phyloP scores from a whole-genome alignment of 2,797 vertebrate genomes.

The Ctenopoma kingsleyae region DNA sequence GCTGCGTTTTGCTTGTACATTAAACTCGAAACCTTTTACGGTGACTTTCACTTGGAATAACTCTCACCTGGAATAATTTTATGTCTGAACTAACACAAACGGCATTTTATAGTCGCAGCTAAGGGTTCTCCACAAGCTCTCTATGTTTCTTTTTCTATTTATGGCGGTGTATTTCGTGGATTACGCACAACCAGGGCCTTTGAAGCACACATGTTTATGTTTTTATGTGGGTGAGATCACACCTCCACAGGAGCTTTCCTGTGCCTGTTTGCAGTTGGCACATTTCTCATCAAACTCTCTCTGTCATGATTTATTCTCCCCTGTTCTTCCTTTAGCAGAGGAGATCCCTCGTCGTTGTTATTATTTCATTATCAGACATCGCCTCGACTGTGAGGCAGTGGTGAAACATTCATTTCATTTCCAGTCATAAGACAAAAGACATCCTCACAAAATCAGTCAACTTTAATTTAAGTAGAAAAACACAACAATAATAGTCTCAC shows the following conservation, averaged over 20 bases:
- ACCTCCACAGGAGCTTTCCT: constrained; percentile 74
- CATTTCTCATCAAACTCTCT: constrained; percentile 46
- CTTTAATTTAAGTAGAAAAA: background rate
- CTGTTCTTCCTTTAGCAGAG: constrained; percentile 13
- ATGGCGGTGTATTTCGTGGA: constrained; percentile 36
- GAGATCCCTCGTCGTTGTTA: constrained; percentile 20
- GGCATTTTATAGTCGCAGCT: constrained; percentile 17
- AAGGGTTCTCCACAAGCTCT: constrained; percentile 16
- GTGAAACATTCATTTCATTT: background rate
- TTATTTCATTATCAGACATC: background rate
- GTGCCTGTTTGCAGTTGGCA: constrained; percentile 74
- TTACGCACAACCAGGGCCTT: constrained; percentile 49
- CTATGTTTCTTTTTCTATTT: constrained; percentile 18
- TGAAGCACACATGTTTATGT: constrained; percentile 68
- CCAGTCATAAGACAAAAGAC: background rate
- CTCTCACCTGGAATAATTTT: constrained; percentile 27
- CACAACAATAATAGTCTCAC: too few species aligned
- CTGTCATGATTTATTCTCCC: constrained; percentile 31
- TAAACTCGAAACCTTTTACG: background rate
- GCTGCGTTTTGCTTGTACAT: background rate
- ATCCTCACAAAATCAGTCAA: background rate
- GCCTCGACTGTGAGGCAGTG: background rate
- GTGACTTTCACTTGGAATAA: background rate
- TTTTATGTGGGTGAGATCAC: constrained; percentile 76
- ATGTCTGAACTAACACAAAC: constrained; percentile 35